phyloP scores from a whole-genome alignment of 1,140 invertebrate species.

The Drosophila aff. region DNA sequence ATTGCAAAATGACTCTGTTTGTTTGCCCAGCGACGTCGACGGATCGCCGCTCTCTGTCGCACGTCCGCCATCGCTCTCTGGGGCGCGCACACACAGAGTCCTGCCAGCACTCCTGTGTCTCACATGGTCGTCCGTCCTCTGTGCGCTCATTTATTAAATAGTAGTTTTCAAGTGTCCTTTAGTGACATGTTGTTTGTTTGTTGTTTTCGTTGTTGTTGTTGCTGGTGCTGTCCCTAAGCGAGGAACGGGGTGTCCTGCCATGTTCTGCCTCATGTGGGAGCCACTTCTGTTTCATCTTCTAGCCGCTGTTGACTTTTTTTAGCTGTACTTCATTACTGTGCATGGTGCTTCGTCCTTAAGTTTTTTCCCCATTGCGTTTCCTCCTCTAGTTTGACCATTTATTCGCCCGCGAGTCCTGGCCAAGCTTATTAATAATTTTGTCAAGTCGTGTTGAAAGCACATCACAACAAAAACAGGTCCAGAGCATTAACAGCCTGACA shows the following conservation, averaged over 20 bases:
- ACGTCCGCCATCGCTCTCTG: slow-evolving; percentile 23
- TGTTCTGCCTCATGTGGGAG: slow-evolving; percentile 56
- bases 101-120: slow-evolving; percentile 34
- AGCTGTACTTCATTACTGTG: slow-evolving; percentile 75
- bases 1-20: slow-evolving; percentile 84
- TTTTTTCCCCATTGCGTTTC: slow-evolving; percentile 21
- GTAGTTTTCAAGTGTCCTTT: slow-evolving; percentile 84
- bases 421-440: slow-evolving; percentile 76
- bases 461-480: slow-evolving; percentile 16
- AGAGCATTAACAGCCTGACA: slow-evolving; percentile 16
- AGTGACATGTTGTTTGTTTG: slow-evolving; percentile 80
- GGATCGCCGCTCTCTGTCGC: slow-evolving; percentile 31
- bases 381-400: slow-evolving; percentile 48
- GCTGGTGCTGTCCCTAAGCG: slow-evolving; percentile 44
- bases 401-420: slow-evolving; percentile 58
- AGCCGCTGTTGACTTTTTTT: slow-evolving; percentile 20
- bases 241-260: slow-evolving; percentile 47
- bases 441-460: slow-evolving; percentile 54
- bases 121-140: slow-evolving; percentile 55
- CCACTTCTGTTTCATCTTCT: slow-evolving; percentile 55
- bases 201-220: slow-evolving; percentile 30
- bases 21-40: slow-evolving; percentile 74
- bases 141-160: slow-evolving; percentile 84
- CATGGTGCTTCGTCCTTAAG: slow-evolving; percentile 45
- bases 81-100: slow-evolving; percentile 27